Percentiles rank a stretch among this genome's conserved stretches.
phyloP scores from a whole-genome alignment of 2,888 invertebrate species.

The Phrixothrix hirtus region DNA sequence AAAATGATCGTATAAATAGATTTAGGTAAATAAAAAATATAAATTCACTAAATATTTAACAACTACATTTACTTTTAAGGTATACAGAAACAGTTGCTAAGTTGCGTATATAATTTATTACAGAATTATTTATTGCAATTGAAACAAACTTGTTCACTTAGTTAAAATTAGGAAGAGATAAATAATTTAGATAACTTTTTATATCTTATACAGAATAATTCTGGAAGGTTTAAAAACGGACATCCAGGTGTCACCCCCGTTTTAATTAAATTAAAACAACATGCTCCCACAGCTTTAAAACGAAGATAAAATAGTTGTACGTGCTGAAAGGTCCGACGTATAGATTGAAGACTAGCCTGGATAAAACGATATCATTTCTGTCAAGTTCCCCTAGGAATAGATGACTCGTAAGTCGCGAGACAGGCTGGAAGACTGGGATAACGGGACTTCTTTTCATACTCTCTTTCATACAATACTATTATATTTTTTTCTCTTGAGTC shows the following conservation, averaged over 20 bases:
- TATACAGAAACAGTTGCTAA: too few relatives aligned
- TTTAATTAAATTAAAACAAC: slow-evolving; percentile 22
- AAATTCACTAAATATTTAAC: too few relatives aligned
- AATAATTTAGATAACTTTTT: background rate
- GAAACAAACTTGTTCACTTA: too few relatives aligned
- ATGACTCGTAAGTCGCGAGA: slow-evolving; percentile 27
- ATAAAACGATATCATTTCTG: slow-evolving; percentile 31
- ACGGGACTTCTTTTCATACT: slow-evolving; percentile 27
- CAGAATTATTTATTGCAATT: too few relatives aligned
- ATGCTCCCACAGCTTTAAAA: slow-evolving; percentile 7
- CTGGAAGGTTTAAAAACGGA: background rate
- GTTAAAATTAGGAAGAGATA: too few relatives aligned
- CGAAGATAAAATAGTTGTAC: slow-evolving; percentile 25
- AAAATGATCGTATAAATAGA: too few relatives aligned
- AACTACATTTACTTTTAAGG: too few relatives aligned
- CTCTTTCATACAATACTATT: slow-evolving; percentile 27
- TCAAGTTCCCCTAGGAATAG: slow-evolving; percentile 26
- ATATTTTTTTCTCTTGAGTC: slow-evolving; percentile 23
- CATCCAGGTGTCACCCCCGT: background rate
- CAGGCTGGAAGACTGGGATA: slow-evolving; percentile 29
- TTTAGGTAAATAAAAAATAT: too few relatives aligned
- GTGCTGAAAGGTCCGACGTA: slow-evolving; percentile 24
- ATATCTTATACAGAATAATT: background rate
- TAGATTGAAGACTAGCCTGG: slow-evolving; percentile 27
- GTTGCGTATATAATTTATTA: too few relatives aligned